Evolutionary conservation across 2,888 invertebrate genomes (phyloP).

Genomic region (Microplitis deprimator): DNA sequence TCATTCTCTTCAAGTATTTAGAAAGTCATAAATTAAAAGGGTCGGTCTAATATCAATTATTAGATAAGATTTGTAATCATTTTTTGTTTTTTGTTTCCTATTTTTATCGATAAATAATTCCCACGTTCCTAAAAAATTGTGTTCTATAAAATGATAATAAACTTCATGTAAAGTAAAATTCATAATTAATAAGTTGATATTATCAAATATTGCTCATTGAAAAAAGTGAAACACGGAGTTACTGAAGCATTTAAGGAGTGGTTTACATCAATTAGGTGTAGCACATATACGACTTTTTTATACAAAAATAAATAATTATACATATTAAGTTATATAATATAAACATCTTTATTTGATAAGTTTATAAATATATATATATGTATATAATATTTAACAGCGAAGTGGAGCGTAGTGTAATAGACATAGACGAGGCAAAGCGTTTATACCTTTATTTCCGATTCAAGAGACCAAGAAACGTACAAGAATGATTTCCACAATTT

Average conservation of each 20-base stretch:
- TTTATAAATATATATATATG: slow-evolving; percentile 47
- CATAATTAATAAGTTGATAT: neutral
- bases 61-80: too few species aligned
- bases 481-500: neutral
- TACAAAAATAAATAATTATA: slow-evolving; percentile 47
- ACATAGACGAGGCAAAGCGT: slow-evolving; percentile 71
- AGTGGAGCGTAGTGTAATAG: slow-evolving; percentile 70
- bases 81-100: too few species aligned
- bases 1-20: too few species aligned
- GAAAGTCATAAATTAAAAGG: too few species aligned
- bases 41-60: too few species aligned
- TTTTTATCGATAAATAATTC: too few species aligned
- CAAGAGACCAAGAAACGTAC: slow-evolving; percentile 62
- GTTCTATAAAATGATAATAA: too few species aligned
- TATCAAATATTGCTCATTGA: slow-evolving; percentile 18
- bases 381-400: slow-evolving; percentile 58
- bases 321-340: slow-evolving; percentile 47
- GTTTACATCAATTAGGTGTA: slow-evolving; percentile 70
- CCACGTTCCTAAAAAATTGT: too few species aligned
- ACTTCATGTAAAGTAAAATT: neutral
- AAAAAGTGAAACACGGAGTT: slow-evolving; percentile 63
- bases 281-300: slow-evolving; percentile 66
- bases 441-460: slow-evolving; percentile 63
- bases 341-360: slow-evolving; percentile 49
- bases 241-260: slow-evolving; percentile 69